Percentiles rank a stretch among this genome's conserved stretches.
These are phyloP conservation scores for Lordiphosa fenestrarum DNA, from an alignment of 2,888 invertebrate genomes.

Conservation along the genomic window DNA sequence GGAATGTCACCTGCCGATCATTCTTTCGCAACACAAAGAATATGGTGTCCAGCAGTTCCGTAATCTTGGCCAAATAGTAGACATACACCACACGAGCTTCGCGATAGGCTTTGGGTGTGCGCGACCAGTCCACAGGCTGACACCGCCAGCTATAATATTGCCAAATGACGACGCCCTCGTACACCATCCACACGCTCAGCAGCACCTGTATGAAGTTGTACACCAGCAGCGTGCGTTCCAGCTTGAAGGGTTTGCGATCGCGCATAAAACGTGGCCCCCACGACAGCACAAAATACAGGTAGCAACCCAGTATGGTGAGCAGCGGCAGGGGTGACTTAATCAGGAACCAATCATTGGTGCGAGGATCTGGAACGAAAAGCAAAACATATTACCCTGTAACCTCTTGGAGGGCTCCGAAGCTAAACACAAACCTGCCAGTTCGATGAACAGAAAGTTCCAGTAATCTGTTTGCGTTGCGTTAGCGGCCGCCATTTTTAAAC, in stretches of 20 bases:
- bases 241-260: constrained; percentile 90
- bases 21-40: constrained; percentile 97
- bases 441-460: constrained; percentile 84
- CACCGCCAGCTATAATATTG: constrained; percentile 93
- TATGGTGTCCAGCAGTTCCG: constrained; percentile 94
- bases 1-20: constrained; percentile 91
- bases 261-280: constrained; percentile 94
- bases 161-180: constrained; percentile 85
- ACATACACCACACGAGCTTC: constrained; percentile 88
- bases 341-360: constrained; percentile 85
- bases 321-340: constrained; percentile 87
- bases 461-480: constrained; percentile 83
- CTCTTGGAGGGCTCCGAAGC: background rate
- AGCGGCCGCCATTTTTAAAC: constrained; percentile 82
- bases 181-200: constrained; percentile 89
- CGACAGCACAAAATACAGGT: constrained; percentile 86
- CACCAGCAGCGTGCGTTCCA: constrained; percentile 88
- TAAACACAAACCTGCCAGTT: constrained; percentile 83
- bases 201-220: constrained; percentile 95
- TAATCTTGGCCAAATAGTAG: constrained; percentile 93
- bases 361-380: constrained; percentile 82
- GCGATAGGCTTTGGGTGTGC: constrained; percentile 87
- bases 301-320: constrained; percentile 84
- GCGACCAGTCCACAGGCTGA: constrained; percentile 93
- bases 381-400: constrained; percentile 1